Conservation (phyloP, 1,140 invertebrate genomes). For the Adelges cooleyi region DNA sequence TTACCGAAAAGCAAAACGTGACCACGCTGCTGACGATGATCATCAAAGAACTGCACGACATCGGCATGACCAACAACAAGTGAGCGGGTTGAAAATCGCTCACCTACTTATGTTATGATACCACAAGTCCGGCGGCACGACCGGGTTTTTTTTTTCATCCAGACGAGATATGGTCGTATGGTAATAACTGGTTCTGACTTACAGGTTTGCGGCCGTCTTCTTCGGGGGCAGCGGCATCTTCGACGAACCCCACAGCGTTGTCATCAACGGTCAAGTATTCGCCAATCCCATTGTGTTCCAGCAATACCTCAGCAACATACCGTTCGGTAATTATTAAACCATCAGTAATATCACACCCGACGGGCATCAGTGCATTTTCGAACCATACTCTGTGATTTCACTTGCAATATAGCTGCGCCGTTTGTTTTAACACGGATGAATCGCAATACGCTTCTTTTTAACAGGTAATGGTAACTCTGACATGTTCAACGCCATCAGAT, state of each 20-base stretch:
- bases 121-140: no score
- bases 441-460: background rate
- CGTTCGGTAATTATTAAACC: slow-evolving; percentile 42
- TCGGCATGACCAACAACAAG: slow-evolving; percentile 53
- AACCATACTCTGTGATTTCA: no score
- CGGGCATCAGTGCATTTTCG: no score
- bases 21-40: slow-evolving; percentile 52
- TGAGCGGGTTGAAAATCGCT: no score
- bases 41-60: slow-evolving; percentile 52
- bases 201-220: slow-evolving; percentile 62
- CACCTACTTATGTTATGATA: no score
- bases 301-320: slow-evolving; percentile 49
- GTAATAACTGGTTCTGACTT: no score
- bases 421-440: no score
- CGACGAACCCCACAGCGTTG: slow-evolving; percentile 52
- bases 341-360: slow-evolving; percentile 2
- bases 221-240: slow-evolving; percentile 66
- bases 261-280: slow-evolving; percentile 56
- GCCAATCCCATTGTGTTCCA: slow-evolving; percentile 38
- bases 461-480: slow-evolving; percentile 50
- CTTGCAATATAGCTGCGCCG: no score
- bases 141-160: background rate
- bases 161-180: no score
- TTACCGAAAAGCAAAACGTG: slow-evolving; percentile 50
- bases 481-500: slow-evolving; percentile 61